A percentile compares a stretch with the other conserved stretches of the same genome.
Evolutionary conservation across 2,113 vertebrate genomes (phyloP).

Genomic region (Seriola dumerili): DNA sequence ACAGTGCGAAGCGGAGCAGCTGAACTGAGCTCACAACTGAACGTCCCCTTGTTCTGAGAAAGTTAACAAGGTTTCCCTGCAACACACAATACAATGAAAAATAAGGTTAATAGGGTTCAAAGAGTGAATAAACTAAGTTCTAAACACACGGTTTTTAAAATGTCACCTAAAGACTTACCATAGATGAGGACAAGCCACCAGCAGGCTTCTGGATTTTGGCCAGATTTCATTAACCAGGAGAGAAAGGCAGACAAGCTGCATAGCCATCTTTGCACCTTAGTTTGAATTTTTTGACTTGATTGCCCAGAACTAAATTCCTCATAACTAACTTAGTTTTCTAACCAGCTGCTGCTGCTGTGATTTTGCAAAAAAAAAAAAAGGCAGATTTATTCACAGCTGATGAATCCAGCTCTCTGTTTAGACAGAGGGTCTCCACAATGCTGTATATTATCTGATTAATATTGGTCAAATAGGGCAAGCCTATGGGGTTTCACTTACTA

Average conservation of each 20-base stretch:
- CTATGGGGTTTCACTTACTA: not conserved
- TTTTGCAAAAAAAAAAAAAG: too few relatives aligned
- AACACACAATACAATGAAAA: constrained; percentile 2
- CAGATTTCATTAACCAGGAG: too few relatives aligned
- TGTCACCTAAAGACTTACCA: not conserved
- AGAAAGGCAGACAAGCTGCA: too few relatives aligned
- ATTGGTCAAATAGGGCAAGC: not conserved
- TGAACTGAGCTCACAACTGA: constrained; percentile 78
- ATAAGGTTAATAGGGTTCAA: not conserved
- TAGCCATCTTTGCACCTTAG: too few relatives aligned
- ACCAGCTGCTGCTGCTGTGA: not conserved
- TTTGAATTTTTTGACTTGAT: not conserved
- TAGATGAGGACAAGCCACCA: not conserved
- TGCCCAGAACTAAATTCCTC: not conserved
- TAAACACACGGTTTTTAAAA: not conserved
- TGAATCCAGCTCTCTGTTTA: too few relatives aligned
- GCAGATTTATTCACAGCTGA: too few relatives aligned
- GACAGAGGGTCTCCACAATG: too few relatives aligned
- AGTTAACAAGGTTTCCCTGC: constrained; percentile 94
- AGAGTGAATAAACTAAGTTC: not conserved
- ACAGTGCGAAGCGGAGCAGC: constrained; percentile 91
- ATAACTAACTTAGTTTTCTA: not conserved
- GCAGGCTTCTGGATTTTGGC: too few relatives aligned
- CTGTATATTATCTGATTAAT: not conserved
- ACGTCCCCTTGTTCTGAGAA: constrained; percentile 90